Base-by-base conservation (phyloP, 2,888 invertebrate species). In the Pheosia gnoma region DNA sequence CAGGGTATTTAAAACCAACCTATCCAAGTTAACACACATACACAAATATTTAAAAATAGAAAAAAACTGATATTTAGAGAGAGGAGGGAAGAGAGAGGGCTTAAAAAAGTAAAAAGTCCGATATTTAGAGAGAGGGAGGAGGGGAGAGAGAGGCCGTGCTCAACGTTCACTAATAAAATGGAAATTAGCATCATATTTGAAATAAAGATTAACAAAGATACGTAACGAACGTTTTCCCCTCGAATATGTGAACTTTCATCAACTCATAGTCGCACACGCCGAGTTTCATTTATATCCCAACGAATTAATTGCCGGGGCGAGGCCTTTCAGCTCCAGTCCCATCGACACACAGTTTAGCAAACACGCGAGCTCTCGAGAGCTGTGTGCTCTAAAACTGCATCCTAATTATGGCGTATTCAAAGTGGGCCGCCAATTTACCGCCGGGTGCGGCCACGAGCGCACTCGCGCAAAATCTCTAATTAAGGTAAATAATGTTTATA, bases 401-500 rank as follows among this genome's bases (percentile, higher is more conserved):
- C 88, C 88, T 89, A 91, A 91, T 90, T 89, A 89, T 85, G 74
- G 77, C 72, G 81, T 80, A 84, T 87, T 84, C 87, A 87, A 90
- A 90, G 86, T 83, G 83, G 83, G 76, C 83, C 81, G 84, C 82
- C 85, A 85, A 87, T 88, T 90, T 90, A 79, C 86, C 86, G 87
- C 83, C 81, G 79, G 84, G 80, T 86, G 86, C 81, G 75, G 76
- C 70, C 79, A 82, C 80, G 78, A 90, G 86, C 77, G 78, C 85
- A 72, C 87, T 82, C 74, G 82, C 82, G 83, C 25, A 89, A 88
- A 88, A 86, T 56, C 82, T 84, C 88, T 92, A 91, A 92, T 92
- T 93, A 92, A 87, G 89, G 89, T 89, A 88, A 91, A 91, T 92
- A 91, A 92, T 91, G 91, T 91, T 91, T 86, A 92, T 91, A 91